phyloP scores from a whole-genome alignment of 1,140 invertebrate genomes.

The Ceratina calcarata region DNA sequence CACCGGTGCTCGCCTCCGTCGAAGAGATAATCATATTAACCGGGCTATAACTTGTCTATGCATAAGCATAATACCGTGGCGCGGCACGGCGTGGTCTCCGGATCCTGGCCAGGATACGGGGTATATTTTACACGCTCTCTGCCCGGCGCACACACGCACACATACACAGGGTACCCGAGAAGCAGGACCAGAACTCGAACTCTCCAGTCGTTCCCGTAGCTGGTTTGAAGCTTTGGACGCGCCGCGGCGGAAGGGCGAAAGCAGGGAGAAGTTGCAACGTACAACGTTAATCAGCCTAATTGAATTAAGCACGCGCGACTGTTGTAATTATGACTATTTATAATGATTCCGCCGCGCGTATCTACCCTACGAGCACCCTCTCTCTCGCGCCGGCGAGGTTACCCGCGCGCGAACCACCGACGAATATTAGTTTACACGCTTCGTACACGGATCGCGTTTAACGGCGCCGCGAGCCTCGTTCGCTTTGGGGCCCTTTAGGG shows the following conservation, averaged over 20 bases:
- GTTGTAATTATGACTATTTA: slow-evolving; percentile 81
- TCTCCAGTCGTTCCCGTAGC: slow-evolving; percentile 42
- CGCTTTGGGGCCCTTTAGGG: slow-evolving; percentile 40
- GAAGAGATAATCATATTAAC: slow-evolving; percentile 80
- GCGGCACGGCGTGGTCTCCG: slow-evolving; percentile 65
- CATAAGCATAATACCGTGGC: slow-evolving; percentile 76
- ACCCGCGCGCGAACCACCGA: slow-evolving; percentile 7
- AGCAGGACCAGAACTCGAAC: slow-evolving; percentile 43
- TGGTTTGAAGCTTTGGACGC: slow-evolving; percentile 35
- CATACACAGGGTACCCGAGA: slow-evolving; percentile 16
- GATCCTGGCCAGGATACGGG: slow-evolving; percentile 77
- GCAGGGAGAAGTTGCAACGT: slow-evolving; percentile 70
- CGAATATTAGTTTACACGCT: slow-evolving; percentile 66
- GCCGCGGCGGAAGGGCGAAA: slow-evolving; percentile 48
- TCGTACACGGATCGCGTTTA: slow-evolving; percentile 54
- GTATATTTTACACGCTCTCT: slow-evolving; percentile 75
- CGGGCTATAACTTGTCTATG: slow-evolving; percentile 79
- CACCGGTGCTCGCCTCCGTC: slow-evolving; percentile 59
- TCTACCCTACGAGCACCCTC: slow-evolving; percentile 38
- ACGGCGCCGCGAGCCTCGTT: slow-evolving; percentile 36
- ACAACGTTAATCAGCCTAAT: slow-evolving; percentile 80
- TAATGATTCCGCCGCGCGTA: slow-evolving; percentile 74
- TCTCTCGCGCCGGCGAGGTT: background rate
- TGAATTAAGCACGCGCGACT: slow-evolving; percentile 80
- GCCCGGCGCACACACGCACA: slow-evolving; percentile 48